A percentile compares a stretch with the other conserved stretches of the same genome.
phyloP scores from a whole-genome alignment of 1,140 invertebrate genomes.

The Diploscapter pachys region DNA sequence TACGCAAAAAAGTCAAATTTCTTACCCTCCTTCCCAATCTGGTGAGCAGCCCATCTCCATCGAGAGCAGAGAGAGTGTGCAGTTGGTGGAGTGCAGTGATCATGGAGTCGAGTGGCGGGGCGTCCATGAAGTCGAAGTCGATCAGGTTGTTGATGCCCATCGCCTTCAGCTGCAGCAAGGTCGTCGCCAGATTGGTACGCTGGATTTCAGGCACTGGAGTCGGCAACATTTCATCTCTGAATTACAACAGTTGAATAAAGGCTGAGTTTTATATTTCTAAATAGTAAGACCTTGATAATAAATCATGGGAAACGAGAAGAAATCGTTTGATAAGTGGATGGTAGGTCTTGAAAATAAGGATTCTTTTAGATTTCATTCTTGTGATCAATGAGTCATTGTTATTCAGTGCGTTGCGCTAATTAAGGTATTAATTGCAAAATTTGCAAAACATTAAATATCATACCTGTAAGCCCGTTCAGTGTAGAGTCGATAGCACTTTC shows the following conservation, averaged over 20 bases:
- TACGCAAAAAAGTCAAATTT: conserved; percentile 7
- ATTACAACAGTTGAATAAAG: too few relatives aligned
- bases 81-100: conserved; percentile 95
- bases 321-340: background rate
- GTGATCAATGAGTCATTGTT: too few relatives aligned
- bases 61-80: conserved; percentile 91
- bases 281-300: too few relatives aligned
- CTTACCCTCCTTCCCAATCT: conserved; percentile 79
- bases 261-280: too few relatives aligned
- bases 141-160: conserved; percentile 99
- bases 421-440: background rate
- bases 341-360: background rate
- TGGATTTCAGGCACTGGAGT: conserved; percentile 99
- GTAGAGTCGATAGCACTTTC: conserved; percentile 95
- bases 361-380: background rate
- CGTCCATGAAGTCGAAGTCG: conserved; percentile 99
- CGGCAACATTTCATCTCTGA: conserved; percentile 88
- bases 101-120: conserved; percentile 88
- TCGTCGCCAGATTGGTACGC: conserved; percentile 91
- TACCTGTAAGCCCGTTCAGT: conserved; percentile 89
- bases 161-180: conserved; percentile 89
- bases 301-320: too few relatives aligned
- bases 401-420: background rate
- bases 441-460: conserved; percentile 14
- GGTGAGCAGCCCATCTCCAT: conserved; percentile 92